Conservation (phyloP, 2,113 vertebrate species). For the Carettochelys insculpta region DNA sequence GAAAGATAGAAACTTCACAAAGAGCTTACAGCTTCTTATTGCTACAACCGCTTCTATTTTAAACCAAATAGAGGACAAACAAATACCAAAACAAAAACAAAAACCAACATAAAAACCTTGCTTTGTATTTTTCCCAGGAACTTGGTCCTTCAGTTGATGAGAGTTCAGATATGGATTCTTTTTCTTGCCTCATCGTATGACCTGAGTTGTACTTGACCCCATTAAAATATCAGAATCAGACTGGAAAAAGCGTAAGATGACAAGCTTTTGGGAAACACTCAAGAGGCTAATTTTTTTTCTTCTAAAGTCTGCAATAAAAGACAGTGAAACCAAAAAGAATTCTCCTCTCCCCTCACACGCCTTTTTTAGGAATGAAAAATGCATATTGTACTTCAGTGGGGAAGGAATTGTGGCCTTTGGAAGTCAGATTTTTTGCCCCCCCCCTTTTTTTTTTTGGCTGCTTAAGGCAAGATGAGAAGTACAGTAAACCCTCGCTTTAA, state of each 20-base stretch:
- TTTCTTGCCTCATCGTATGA: not conserved
- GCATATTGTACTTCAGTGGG: not conserved
- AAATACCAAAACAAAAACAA: not conserved
- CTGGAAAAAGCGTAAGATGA: not conserved
- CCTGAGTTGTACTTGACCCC: not conserved
- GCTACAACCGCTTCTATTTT: slow-evolving; percentile 1
- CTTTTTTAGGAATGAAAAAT: not conserved
- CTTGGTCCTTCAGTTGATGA: not conserved
- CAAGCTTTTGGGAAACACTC: not conserved
- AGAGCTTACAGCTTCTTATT: not conserved
- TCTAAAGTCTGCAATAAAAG: not conserved
- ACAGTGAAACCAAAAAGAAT: not conserved
- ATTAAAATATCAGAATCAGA: not conserved
- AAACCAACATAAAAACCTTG: not conserved
- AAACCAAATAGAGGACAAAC: not conserved
- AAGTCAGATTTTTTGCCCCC: not conserved
- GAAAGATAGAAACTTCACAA: not conserved
- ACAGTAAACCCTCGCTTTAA: too few species aligned
- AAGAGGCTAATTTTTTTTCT: not conserved
- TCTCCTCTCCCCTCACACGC: not conserved
- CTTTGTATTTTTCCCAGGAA: not conserved
- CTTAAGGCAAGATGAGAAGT: not conserved
- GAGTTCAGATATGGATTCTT: not conserved
- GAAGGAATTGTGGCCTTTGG: not conserved
- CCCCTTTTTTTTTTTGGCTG: too few species aligned